Evolutionary conservation across 2,797 vertebrate species (phyloP).

Genomic region (Mormyrops boulengeri): DNA sequence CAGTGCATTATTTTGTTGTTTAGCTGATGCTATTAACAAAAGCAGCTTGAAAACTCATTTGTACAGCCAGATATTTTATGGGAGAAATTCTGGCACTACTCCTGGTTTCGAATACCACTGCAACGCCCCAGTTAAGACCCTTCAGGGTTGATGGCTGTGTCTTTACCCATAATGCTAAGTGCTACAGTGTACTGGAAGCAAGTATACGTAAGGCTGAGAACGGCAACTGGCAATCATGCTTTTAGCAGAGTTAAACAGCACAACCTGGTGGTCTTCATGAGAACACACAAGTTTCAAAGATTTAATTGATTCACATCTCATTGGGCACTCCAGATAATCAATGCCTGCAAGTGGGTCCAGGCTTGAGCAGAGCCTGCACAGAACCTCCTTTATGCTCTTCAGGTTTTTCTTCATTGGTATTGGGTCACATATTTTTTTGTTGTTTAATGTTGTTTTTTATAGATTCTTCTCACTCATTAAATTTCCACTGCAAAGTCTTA

Average conservation of each 20-base stretch:
- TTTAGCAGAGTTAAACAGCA: slow-evolving; percentile 12
- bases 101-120: neutral
- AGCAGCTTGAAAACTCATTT: neutral
- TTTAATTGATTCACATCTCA: neutral
- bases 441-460: neutral
- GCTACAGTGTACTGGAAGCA: neutral
- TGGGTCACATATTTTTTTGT: neutral
- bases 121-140: neutral
- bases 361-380: neutral
- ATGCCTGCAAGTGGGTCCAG: neutral
- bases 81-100: neutral
- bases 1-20: neutral
- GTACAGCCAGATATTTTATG: neutral
- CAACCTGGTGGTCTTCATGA: neutral
- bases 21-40: neutral
- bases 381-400: neutral
- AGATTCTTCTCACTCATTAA: neutral
- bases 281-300: neutral
- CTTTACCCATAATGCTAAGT: neutral
- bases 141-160: neutral
- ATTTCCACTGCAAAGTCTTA: neutral
- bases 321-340: neutral
- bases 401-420: neutral
- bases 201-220: neutral
- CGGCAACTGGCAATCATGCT: neutral